Conservation (phyloP, 2,888 invertebrate species). For the Caenorhabditis sp. region DNA sequence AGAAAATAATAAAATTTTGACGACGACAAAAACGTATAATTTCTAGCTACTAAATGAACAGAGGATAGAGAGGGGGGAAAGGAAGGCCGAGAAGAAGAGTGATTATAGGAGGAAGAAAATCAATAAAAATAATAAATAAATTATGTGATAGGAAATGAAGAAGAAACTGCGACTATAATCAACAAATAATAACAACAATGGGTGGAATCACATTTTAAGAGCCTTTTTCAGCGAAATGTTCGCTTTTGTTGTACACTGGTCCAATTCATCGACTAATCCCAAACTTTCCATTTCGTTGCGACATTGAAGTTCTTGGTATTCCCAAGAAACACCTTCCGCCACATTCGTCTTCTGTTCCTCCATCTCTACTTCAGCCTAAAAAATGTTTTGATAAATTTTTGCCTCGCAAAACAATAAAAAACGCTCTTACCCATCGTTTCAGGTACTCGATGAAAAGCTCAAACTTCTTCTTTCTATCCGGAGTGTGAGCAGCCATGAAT, state of each 20-base stretch:
- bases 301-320: neutral
- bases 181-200: neutral
- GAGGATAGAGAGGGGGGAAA: too few relatives aligned
- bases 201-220: neutral
- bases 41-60: neutral
- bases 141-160: neutral
- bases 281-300: neutral
- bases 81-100: too few relatives aligned
- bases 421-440: neutral
- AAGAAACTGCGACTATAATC: neutral
- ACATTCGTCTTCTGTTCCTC: neutral
- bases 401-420: neutral
- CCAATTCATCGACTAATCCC: neutral
- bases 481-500: neutral
- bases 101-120: too few relatives aligned
- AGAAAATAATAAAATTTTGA: neutral
- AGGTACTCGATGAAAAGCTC: neutral
- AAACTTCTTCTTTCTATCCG: neutral
- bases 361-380: neutral
- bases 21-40: neutral
- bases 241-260: neutral
- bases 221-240: neutral
- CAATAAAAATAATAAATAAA: too few relatives aligned
- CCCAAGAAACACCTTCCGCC: neutral
- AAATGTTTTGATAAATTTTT: neutral